Conservation (phyloP, 1,140 invertebrate genomes). For the Conus ventricosus region DNA sequence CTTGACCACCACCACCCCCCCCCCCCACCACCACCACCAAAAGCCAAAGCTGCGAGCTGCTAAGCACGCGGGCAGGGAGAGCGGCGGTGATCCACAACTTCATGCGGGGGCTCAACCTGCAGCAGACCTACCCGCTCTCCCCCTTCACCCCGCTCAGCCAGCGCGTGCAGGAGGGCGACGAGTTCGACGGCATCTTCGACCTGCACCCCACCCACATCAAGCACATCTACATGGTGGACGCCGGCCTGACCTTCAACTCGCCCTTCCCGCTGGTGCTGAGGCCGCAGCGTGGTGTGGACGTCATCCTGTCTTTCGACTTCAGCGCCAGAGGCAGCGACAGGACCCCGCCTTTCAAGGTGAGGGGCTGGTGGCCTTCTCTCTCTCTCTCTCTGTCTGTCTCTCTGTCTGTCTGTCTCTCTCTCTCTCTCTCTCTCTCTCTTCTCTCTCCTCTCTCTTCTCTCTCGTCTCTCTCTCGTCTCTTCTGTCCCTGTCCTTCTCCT, state of each 20-base stretch:
- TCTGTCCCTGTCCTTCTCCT: no score
- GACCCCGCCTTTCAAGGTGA: slow-evolving; percentile 75
- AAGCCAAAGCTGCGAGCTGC: slow-evolving; percentile 63
- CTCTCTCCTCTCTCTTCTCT: not conserved
- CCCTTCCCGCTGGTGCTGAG: slow-evolving; percentile 76
- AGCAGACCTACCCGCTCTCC: slow-evolving; percentile 73
- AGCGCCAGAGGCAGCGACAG: slow-evolving; percentile 74
- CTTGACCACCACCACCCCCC: no score
- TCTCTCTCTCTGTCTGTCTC: not conserved
- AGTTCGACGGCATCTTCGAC: slow-evolving; percentile 74
- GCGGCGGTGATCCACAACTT: slow-evolving; percentile 77
- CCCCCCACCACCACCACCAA: not conserved
- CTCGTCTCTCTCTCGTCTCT: no score
- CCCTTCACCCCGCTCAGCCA: slow-evolving; percentile 66
- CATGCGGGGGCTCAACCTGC: slow-evolving; percentile 74
- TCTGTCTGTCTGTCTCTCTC: not conserved
- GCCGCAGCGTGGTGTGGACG: slow-evolving; percentile 72
- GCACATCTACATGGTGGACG: slow-evolving; percentile 76
- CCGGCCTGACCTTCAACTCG: slow-evolving; percentile 77
- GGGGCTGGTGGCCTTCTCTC: not conserved
- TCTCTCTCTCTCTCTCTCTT: slow-evolving; percentile 5
- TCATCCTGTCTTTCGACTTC: slow-evolving; percentile 77
- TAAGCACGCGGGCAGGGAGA: slow-evolving; percentile 74
- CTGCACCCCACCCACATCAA: slow-evolving; percentile 74
- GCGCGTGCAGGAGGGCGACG: slow-evolving; percentile 50